These are phyloP conservation scores for Drosophila emarginata DNA, from an alignment of 2,888 invertebrate species.

Conservation along the genomic window DNA sequence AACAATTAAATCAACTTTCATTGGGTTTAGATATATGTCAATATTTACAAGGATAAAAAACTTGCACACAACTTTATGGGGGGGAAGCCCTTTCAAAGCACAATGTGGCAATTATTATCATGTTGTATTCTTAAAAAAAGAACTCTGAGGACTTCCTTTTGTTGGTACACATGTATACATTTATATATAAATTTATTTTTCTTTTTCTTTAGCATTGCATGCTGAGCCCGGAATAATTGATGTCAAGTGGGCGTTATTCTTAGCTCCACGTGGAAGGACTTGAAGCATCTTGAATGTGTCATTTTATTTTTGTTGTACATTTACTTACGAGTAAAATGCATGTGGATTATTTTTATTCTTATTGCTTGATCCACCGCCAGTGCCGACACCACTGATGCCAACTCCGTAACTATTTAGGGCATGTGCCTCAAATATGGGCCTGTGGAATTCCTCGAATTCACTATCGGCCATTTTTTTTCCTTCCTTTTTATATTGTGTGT, in stretches of 20 bases:
- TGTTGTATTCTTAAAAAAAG: too few relatives aligned
- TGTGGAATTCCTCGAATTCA: slow-evolving; percentile 96
- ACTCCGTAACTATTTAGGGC: slow-evolving; percentile 86
- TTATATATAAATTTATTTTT: too few relatives aligned
- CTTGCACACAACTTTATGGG: not conserved
- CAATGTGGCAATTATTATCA: too few relatives aligned
- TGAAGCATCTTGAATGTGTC: not conserved
- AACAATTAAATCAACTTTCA: too few relatives aligned
- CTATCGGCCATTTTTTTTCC: slow-evolving; percentile 90
- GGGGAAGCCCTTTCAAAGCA: too few relatives aligned
- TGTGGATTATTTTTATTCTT: slow-evolving; percentile 84
- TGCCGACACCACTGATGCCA: not conserved
- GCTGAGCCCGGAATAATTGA: not conserved
- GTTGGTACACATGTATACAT: too few relatives aligned
- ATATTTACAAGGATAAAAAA: not conserved
- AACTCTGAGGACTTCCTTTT: too few relatives aligned
- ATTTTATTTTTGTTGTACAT: not conserved
- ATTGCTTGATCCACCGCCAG: slow-evolving; percentile 86
- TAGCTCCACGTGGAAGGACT: not conserved
- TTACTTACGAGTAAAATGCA: slow-evolving; percentile 94
- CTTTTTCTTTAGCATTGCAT: too few relatives aligned
- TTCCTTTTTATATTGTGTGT: not conserved
- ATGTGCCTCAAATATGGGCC: slow-evolving; percentile 85
- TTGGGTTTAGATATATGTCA: too few relatives aligned
- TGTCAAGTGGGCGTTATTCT: slow-evolving; percentile 2